phyloP scores from a whole-genome alignment of 35 echinoderm and acorn worm species.

The Lytechinus variegatus region DNA sequence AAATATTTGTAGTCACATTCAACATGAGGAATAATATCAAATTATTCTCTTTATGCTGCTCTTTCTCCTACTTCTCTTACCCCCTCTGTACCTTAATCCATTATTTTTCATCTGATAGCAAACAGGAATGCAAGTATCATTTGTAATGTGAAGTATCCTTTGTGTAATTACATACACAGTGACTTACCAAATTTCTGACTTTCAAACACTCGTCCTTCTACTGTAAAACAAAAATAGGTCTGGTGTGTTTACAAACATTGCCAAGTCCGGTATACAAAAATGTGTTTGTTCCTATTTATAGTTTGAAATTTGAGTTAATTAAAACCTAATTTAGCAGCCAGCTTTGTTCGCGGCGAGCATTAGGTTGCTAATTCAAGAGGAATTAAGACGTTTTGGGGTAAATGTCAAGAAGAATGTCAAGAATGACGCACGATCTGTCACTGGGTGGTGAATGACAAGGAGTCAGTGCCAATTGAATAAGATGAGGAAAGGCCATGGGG shows the following conservation, averaged over 20 bases:
- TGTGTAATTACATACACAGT: no score
- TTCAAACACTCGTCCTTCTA: not conserved
- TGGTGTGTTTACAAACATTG: not conserved
- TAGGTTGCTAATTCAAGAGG: not conserved
- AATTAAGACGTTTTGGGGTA: not conserved
- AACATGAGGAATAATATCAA: no score
- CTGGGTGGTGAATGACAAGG: not conserved
- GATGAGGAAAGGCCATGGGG: no score
- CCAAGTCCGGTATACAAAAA: not conserved
- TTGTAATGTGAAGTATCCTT: no score
- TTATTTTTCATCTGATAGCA: no score
- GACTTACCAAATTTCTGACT: not conserved
- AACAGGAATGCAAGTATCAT: no score
- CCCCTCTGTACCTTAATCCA: no score
- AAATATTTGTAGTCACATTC: no score
- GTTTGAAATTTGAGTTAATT: not conserved
- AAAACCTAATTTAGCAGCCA: not conserved
- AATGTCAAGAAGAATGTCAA: not conserved
- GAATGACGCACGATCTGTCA: not conserved
- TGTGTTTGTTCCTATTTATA: not conserved
- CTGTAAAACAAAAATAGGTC: not conserved
- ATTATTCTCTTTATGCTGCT: no score
- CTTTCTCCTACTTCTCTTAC: no score
- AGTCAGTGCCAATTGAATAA: not conserved
- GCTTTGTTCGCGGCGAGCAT: not conserved